Evolutionary conservation across 1,140 invertebrate species (phyloP), one percentile per base, ranked within the genome.

Genomic region (Magallana gigas): DNA sequence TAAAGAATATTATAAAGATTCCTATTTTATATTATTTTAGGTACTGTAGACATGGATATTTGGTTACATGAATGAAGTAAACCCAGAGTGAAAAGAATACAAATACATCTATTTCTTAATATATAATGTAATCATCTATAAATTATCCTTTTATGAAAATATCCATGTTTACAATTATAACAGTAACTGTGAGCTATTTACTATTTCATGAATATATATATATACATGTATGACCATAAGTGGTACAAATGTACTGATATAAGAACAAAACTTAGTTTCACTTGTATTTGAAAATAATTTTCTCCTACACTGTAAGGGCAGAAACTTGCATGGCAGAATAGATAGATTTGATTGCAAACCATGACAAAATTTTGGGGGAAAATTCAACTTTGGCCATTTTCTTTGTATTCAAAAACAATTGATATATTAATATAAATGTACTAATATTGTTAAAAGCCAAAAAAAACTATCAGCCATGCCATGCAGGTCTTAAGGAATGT

Each of bases 321-420:
- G 80, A 82, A 82, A 82, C 80, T 82, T 48, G 6, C 57, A 82
- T 82, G 80, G 48, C 80, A 82, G 48, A 82, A 56, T 82, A 82
- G 80, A 57, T 18, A 82, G n/a, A 56, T 14, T 48, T 36, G 36
- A 36, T 36, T 36, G 36, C 36, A 36, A 36, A 36, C 36, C 36
- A 36, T 36, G 36, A 36, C 36, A 36, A 36, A 36, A 36, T 36
- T 36, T 36, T 36, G 36, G 36, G 36, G 36, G 36, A 36, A 36
- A 36, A 36, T 36, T 36, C 36, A 36, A 36, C 36, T 56, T 11
- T 48, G 12, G 48, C 8, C n/a, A 11, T 16, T 12, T 16, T 16
- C 9, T 82, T 56, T 82, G n/a, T 16, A n/a, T 11, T 18, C 48
- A 57, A 82, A 82, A 14, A n/a, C 48, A 82, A 14, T 82, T 5